Percentiles rank a stretch among this genome's conserved stretches.
Evolutionary conservation across 2,113 vertebrate genomes (phyloP).

Genomic region (Collichthys lucidus): DNA sequence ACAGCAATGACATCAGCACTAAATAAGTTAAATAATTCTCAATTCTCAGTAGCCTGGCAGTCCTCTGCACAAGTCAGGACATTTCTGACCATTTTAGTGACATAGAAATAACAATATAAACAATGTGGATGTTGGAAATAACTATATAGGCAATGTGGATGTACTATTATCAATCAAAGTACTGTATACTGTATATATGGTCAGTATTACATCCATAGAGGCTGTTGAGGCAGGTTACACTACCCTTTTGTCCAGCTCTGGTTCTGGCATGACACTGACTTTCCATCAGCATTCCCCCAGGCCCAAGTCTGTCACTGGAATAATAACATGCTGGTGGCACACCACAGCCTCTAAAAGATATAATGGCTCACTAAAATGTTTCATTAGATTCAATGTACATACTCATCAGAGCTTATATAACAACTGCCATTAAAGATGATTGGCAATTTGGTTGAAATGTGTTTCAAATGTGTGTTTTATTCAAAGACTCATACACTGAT

Average conservation of each 20-base stretch:
- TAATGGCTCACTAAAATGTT: constrained; percentile 12
- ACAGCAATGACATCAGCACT: neutral
- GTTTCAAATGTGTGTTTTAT: constrained; percentile 6
- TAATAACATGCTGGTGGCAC: neutral
- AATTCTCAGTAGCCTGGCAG: neutral
- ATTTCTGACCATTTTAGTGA: neutral
- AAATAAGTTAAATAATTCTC: neutral
- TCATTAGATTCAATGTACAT: constrained; percentile 26
- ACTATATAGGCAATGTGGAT: too few relatives aligned
- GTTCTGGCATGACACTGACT: too few relatives aligned
- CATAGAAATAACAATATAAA: neutral
- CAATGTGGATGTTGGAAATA: neutral
- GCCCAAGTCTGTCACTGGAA: neutral
- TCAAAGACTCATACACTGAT: constrained; percentile 10
- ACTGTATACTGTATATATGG: too few relatives aligned
- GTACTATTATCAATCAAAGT: neutral
- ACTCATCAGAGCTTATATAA: constrained; percentile 1
- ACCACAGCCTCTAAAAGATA: neutral
- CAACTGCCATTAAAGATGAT: constrained; percentile 9
- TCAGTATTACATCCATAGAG: neutral
- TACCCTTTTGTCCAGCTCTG: too few relatives aligned
- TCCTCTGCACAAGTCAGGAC: neutral
- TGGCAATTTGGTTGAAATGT: constrained; percentile 9
- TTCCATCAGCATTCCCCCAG: too few relatives aligned
- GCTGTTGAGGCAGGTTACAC: too few relatives aligned